A percentile compares a stretch with the other conserved stretches of the same genome.
phyloP scores from a whole-genome alignment of 2,797 vertebrate genomes.

The Pipistrellus nathusii region DNA sequence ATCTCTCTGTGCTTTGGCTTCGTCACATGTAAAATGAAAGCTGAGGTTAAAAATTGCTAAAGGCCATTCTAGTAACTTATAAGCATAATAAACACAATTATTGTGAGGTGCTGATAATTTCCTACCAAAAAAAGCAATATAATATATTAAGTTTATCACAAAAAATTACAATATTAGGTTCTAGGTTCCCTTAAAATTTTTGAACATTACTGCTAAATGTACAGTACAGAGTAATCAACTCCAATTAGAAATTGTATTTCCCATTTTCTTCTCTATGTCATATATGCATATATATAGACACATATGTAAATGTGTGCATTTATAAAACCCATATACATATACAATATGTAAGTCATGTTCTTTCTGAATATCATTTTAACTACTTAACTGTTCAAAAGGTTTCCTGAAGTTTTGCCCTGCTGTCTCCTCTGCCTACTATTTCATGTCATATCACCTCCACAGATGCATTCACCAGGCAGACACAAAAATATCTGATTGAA shows the following conservation, averaged over 20 bases:
- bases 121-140: neutral
- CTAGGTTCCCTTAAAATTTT: constrained; percentile 3
- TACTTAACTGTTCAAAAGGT: neutral
- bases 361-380: no score
- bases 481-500: neutral
- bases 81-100: constrained; percentile 26
- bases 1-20: neutral
- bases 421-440: neutral
- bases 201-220: neutral
- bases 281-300: neutral
- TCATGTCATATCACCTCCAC: neutral
- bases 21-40: constrained; percentile 33
- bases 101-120: neutral
- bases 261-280: neutral
- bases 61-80: neutral
- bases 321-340: neutral
- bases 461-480: neutral
- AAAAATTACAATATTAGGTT: neutral
- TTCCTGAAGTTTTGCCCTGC: neutral
- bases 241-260: neutral
- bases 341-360: neutral
- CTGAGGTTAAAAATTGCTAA: constrained; percentile 29
- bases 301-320: neutral
- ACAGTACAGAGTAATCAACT: neutral
- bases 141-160: neutral